Percentiles rank a stretch among this genome's conserved stretches.
Evolutionary conservation across 2,797 vertebrate species (phyloP).

Genomic region (Hephaestus fuliginosus): DNA sequence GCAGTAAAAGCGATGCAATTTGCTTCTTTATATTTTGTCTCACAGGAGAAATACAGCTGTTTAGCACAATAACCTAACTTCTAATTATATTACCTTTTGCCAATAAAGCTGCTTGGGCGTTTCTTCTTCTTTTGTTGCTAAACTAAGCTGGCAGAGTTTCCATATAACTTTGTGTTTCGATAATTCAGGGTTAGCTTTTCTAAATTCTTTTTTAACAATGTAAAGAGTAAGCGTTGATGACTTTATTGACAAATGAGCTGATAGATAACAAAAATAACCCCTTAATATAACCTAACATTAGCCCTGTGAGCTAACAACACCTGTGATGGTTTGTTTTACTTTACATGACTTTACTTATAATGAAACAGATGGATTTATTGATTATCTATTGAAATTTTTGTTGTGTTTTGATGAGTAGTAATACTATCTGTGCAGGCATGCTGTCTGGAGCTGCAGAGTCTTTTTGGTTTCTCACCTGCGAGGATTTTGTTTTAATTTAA

Average conservation of each 20-base stretch:
- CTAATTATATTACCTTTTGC: background rate
- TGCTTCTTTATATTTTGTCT: background rate
- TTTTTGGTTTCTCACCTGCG: too few relatives aligned
- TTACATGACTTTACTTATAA: background rate
- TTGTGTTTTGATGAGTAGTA: too few relatives aligned
- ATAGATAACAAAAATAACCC: background rate
- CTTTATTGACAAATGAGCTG: background rate
- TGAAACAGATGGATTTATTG: background rate
- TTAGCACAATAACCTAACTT: too few relatives aligned
- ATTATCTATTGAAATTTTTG: too few relatives aligned
- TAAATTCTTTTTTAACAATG: background rate
- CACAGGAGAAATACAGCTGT: background rate
- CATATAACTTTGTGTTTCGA: background rate
- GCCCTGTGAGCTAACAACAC: background rate
- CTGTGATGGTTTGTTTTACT: background rate
- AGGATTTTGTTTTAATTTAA: too few relatives aligned
- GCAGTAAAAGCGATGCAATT: background rate
- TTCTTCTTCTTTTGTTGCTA: background rate
- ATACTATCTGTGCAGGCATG: too few relatives aligned
- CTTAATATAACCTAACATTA: background rate
- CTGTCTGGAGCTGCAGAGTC: too few relatives aligned
- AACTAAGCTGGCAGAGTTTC: background rate
- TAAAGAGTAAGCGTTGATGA: background rate
- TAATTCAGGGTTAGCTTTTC: background rate
- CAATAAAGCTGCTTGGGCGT: too few relatives aligned